Evolutionary conservation across 2,888 invertebrate species (phyloP).

Genomic region (Drosophila macrospina): DNA sequence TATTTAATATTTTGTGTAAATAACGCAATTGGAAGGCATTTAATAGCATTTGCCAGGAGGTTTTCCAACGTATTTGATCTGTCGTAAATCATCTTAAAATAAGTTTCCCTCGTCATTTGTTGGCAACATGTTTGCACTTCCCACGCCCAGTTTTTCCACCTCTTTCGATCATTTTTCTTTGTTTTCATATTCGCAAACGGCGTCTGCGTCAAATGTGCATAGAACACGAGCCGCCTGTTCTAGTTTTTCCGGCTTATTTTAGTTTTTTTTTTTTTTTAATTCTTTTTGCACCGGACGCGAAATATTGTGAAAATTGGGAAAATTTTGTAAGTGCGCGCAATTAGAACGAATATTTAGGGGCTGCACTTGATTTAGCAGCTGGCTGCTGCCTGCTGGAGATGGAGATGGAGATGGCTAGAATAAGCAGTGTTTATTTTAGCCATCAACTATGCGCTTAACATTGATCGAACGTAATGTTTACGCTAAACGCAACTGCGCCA

Average conservation of each 20-base stretch:
- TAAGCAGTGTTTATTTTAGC: conserved; percentile 39
- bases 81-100: conserved; percentile 55
- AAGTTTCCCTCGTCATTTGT: conserved; percentile 71
- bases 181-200: conserved; percentile 51
- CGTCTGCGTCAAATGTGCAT: conserved; percentile 55
- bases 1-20: conserved; percentile 51
- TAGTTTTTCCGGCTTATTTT: conserved; percentile 76
- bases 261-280: conserved; percentile 19
- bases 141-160: conserved; percentile 58
- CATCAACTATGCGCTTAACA: conserved; percentile 40
- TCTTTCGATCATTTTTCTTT: conserved; percentile 37
- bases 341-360: conserved; percentile 42
- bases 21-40: conserved; percentile 34
- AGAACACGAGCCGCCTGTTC: conserved; percentile 62
- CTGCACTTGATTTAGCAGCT: conserved; percentile 60
- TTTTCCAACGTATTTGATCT: conserved; percentile 16
- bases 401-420: conserved; percentile 30
- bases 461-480: conserved; percentile 52
- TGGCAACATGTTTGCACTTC: conserved; percentile 69
- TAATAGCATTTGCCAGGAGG: conserved; percentile 27
- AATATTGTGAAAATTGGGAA: conserved; percentile 25
- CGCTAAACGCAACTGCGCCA: conserved; percentile 15
- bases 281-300: conserved; percentile 39
- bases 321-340: conserved; percentile 33
- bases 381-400: no score